phyloP scores from a whole-genome alignment of 2,888 invertebrate genomes.

The Physocephala rufipes region DNA sequence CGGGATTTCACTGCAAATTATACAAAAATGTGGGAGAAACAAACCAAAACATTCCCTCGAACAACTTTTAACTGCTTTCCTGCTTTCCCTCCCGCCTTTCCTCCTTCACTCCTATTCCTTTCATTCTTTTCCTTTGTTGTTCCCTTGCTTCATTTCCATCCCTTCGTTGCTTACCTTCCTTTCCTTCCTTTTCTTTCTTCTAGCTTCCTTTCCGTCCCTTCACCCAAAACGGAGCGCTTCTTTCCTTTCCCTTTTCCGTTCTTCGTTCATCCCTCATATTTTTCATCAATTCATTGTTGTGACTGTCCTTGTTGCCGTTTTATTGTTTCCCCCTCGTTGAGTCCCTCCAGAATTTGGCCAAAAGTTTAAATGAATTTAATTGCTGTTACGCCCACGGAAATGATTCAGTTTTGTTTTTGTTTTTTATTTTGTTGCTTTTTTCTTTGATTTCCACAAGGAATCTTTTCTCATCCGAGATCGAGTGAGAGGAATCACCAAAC shows the following conservation, averaged over 20 bases:
- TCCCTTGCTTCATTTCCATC: not conserved
- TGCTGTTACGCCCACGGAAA: slow-evolving; percentile 52
- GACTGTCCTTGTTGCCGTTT: not conserved
- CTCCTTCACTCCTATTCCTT: too few relatives aligned
- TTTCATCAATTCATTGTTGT: slow-evolving; percentile 9
- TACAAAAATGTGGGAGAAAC: not conserved
- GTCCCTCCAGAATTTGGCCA: slow-evolving; percentile 25
- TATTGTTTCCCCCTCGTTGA: not conserved
- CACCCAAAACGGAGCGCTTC: not conserved
- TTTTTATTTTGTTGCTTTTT: not conserved
- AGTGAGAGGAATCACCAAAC: not conserved
- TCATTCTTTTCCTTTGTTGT: too few relatives aligned
- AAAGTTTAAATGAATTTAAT: slow-evolving; percentile 58
- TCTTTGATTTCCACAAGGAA: not conserved
- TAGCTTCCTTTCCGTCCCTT: too few relatives aligned
- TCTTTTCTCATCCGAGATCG: not conserved
- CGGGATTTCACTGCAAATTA: slow-evolving; percentile 42
- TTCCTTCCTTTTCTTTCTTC: too few relatives aligned
- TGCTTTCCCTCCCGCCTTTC: too few relatives aligned
- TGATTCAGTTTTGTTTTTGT: slow-evolving; percentile 24
- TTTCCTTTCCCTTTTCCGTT: not conserved
- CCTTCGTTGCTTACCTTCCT: not conserved
- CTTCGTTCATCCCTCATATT: not conserved
- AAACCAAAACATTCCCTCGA: not conserved
- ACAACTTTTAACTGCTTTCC: not conserved